Evolutionary conservation across 2,888 invertebrate species (phyloP), one percentile per base, ranked within the genome.

Genomic region (Drosophila greeni): DNA sequence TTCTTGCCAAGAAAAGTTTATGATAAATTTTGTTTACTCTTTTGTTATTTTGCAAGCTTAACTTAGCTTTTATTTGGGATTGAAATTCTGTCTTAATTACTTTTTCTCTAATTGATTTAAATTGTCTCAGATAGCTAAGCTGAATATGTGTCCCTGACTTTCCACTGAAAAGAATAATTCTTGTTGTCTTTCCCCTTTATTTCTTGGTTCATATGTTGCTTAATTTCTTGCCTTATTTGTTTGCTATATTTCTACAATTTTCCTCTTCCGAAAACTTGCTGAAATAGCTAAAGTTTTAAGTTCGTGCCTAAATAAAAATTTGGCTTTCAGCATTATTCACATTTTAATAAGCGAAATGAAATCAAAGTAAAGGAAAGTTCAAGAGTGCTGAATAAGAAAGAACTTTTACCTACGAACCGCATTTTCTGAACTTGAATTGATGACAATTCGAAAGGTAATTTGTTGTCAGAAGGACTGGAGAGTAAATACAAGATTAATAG

Each of bases 401-500:
- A 26, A 16, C 8, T 14, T 14, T 5, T 11, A 11, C 1, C n/a
- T 12, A 39, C 51, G 23, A 20, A 31, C 16, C 11, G 43, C 36
- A 11, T 31, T 14, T 31, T 36, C 2, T 14, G 11, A 3, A 18
- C 24, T 18, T 20, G 14, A 34, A n/a, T 16, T 56, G n/a, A 31
- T 16, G 45, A 40, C 56, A 40, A 2, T 39, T n/a, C 39, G n/a
- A 42, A 24, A 23, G 18, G 29, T 26, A 34, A 61, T 42, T 62
- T 14, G 20, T 36, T 12, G 18, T 7, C 31, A 23, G 5, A 34
- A 23, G 20, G 61, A 18, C 29, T n/a, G 23, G 12, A 9, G 31
- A 61, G 34, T 34, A 42, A 42, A 61, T 49, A 49, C 29, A 18
- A 20, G 60, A 49, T 36, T 60, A 60, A 62, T 60, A 60, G 36